A percentile compares a stretch with the other conserved stretches of the same genome.
phyloP scores from a whole-genome alignment of 92 coral and sea anemone genomes.

The Umimayanthus chanpuru region DNA sequence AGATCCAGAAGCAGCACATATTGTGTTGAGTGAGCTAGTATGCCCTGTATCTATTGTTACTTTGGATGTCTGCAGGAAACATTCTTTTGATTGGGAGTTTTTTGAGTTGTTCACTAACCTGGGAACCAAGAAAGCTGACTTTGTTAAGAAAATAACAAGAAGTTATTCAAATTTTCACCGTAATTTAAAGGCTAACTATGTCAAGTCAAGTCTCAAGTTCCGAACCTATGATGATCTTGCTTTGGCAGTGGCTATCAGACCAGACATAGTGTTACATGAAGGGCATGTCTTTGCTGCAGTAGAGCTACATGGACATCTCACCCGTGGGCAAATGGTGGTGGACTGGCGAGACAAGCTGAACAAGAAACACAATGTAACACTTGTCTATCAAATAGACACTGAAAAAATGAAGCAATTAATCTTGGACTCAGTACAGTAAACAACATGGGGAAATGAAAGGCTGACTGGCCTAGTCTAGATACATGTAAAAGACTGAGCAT shows the following conservation, averaged over 20 bases:
- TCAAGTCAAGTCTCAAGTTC: slow-evolving; percentile 49
- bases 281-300: slow-evolving; percentile 75
- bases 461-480: no score
- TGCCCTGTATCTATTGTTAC: slow-evolving; percentile 74
- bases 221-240: slow-evolving; percentile 78
- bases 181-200: slow-evolving; percentile 3
- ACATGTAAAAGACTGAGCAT: no score
- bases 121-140: slow-evolving; percentile 63
- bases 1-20: slow-evolving; percentile 86
- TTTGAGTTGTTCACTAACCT: slow-evolving; percentile 52
- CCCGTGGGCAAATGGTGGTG: slow-evolving; percentile 91
- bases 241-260: slow-evolving; percentile 70
- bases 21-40: slow-evolving; percentile 71
- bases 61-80: slow-evolving; percentile 75
- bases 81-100: slow-evolving; percentile 64
- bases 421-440: slow-evolving; percentile 58
- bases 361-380: slow-evolving; percentile 62
- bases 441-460: neutral
- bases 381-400: slow-evolving; percentile 65
- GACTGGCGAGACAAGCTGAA: slow-evolving; percentile 78
- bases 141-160: slow-evolving; percentile 65
- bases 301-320: slow-evolving; percentile 76
- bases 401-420: slow-evolving; percentile 54
- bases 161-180: slow-evolving; percentile 31
- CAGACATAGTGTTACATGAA: slow-evolving; percentile 70